Conservation (phyloP, 2,888 invertebrate species). For the Schizaphis graminum region DNA sequence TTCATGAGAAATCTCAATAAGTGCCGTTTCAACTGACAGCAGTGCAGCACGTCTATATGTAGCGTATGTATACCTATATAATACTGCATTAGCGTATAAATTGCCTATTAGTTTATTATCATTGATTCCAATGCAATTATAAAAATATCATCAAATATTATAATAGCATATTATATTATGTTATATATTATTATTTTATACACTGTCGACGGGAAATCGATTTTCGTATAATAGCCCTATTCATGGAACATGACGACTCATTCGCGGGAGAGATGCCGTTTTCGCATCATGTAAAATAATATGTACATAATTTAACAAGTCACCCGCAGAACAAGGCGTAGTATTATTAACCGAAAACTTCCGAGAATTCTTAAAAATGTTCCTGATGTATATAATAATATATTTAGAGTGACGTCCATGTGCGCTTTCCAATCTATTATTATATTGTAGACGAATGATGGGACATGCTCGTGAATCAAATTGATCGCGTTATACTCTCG, state of each 20-base stretch:
- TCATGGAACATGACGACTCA: background rate
- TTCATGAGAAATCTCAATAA: background rate
- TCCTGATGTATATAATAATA: background rate
- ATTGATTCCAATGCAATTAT: background rate
- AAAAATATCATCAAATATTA: slow-evolving; percentile 5
- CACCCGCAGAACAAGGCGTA: background rate
- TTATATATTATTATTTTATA: background rate
- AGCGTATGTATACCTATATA: no score
- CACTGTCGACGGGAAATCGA: background rate
- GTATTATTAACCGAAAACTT: background rate
- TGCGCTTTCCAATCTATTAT: slow-evolving; percentile 16
- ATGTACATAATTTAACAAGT: background rate
- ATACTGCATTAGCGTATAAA: background rate
- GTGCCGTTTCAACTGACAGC: background rate
- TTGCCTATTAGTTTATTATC: background rate
- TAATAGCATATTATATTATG: background rate
- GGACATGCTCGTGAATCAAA: background rate
- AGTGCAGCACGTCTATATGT: background rate
- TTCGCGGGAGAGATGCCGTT: background rate
- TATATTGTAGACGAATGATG: background rate
- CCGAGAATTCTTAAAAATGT: background rate
- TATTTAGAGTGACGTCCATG: background rate
- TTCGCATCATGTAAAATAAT: slow-evolving; percentile 4
- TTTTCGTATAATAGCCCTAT: background rate
- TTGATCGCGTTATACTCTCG: background rate